These are phyloP conservation scores for Coptodon rendalli DNA, from an alignment of 2,113 vertebrate genomes.

Conservation along the genomic window DNA sequence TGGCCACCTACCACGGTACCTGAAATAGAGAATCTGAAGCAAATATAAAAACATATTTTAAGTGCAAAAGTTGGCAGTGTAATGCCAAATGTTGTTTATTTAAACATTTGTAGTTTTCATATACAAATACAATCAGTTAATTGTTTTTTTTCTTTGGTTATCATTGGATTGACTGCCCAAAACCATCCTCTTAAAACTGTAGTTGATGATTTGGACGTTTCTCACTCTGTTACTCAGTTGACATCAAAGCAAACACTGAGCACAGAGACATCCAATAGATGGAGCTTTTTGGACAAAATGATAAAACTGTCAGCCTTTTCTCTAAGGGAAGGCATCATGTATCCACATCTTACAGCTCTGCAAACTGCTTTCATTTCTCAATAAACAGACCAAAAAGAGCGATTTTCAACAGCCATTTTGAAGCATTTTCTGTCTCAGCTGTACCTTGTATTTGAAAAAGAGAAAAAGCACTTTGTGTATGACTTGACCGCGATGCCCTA, in stretches of 20 bases:
- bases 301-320: neutral
- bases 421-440: neutral
- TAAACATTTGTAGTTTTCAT: neutral
- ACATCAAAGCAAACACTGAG: neutral
- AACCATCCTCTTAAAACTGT: neutral
- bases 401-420: neutral
- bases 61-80: neutral
- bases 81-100: neutral
- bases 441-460: neutral
- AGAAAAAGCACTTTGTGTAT: neutral
- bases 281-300: slow-evolving; percentile 10
- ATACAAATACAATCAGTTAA: neutral
- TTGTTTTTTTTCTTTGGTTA: neutral
- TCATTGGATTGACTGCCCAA: neutral
- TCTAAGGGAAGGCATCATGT: neutral
- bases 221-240: neutral
- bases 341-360: neutral
- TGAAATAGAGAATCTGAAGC: neutral
- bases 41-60: neutral
- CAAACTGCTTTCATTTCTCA: neutral
- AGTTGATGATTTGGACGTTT: neutral
- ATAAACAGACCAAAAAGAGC: neutral
- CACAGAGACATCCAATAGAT: slow-evolving; percentile 3
- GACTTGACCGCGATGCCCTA: neutral
- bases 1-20: neutral